Percentiles rank a stretch among this genome's conserved stretches.
phyloP scores from a whole-genome alignment of 2,797 vertebrate species.

The Phalanger gymnotis region DNA sequence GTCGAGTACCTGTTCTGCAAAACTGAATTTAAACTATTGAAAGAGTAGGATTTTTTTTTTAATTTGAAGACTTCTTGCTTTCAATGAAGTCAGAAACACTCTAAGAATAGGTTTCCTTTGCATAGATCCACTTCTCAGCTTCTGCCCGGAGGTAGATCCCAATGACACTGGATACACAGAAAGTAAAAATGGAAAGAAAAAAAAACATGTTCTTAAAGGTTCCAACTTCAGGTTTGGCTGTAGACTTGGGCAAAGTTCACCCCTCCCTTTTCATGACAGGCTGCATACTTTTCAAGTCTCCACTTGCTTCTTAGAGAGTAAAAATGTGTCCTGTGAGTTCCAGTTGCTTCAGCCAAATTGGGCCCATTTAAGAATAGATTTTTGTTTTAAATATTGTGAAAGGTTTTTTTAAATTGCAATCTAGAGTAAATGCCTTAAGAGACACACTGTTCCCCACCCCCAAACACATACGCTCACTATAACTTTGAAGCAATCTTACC shows the following conservation, averaged over 20 bases:
- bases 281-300: constrained; percentile 78
- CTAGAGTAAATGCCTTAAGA: constrained; percentile 69
- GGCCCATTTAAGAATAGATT: constrained; percentile 65
- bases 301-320: constrained; percentile 77
- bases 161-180: neutral
- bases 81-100: constrained; percentile 3
- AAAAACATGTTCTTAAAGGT: constrained; percentile 25
- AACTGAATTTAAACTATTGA: neutral
- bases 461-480: constrained; percentile 44
- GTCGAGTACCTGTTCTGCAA: neutral
- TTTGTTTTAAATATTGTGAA: constrained; percentile 58
- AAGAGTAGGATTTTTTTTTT: neutral
- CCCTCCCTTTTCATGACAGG: constrained; percentile 63
- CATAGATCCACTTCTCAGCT: neutral
- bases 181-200: constrained; percentile 1
- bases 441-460: constrained; percentile 47
- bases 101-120: constrained; percentile 26
- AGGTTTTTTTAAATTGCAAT: neutral
- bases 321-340: constrained; percentile 75
- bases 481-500: constrained; percentile 71
- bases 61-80: constrained; percentile 24
- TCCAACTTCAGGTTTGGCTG: constrained; percentile 74
- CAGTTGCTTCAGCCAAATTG: constrained; percentile 70
- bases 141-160: constrained; percentile 5
- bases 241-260: constrained; percentile 79